Base-by-base conservation (phyloP, 1,140 invertebrate genomes). In the Tetragnatha versicolor region DNA sequence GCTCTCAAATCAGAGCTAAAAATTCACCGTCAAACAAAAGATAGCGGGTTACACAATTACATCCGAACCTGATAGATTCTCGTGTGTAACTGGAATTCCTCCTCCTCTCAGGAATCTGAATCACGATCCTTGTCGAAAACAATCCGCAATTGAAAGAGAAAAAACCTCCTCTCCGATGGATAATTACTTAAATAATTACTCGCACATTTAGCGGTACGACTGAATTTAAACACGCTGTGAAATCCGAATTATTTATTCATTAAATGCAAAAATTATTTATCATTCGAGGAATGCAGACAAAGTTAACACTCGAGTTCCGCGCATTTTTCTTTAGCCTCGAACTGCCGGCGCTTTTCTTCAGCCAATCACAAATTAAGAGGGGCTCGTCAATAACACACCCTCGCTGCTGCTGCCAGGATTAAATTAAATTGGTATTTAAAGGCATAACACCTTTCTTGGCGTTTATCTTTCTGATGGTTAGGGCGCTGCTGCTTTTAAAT, bases 361-460 rank as follows among this genome's bases (percentile, higher is more conserved):
- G 53, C 58, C 27, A 61, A 73, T 53, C 73, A 65, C 73, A 66
- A 77, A 77, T 77, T 77, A 77, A 77, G 61, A 17, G 72, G 58
- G 55, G 51, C 55, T 77, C 61, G 47, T 65, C 61, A 65, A 77
- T 65, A 65, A 65, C n/a, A n/a, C n/a, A n/a, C n/a, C n/a, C n/a
- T n/a, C n/a, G n/a, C n/a, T n/a, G 45, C 33, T 47, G 14, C 63
- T 61, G 14, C 45, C n/a, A 60, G 73, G 73, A 77, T 77, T 77
- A 77, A 77, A 77, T 77, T 77, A 77, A 77, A 77, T 77, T 77
- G 73, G 61, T 77, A 77, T 77, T 77, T 77, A 77, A 77, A 77
- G 61, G 73, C 60, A 35, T 77, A 51, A 65, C 49, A 53, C 61
- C 42, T 66, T 66, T 55, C 61, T 65, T 37, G 47, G 49, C 49